Base-by-base conservation (phyloP, 2,113 vertebrate species). In the Harpagus bidentatus region DNA sequence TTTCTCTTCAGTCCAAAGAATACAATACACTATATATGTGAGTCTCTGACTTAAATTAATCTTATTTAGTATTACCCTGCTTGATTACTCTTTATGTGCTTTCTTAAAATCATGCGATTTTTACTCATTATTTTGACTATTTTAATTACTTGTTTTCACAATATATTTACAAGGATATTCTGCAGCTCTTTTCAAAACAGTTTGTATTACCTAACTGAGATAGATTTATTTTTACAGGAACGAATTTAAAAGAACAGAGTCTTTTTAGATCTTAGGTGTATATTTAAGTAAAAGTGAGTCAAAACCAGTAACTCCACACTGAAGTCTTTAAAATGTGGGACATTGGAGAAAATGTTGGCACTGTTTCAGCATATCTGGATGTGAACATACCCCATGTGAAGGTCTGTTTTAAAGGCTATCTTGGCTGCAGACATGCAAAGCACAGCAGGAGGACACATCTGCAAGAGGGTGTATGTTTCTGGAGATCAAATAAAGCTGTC, bases 11-110 rank as follows among this genome's bases (percentile, higher is more conserved):
- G 95, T 71, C 92, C 95, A 97, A 91, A 95, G 96, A 97, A 94
- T 80, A 93, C 70, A 97, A 93, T 82, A 72, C 58, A 65, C 55
- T 62, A 10, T 93, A 59, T 73, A 95, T 9, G 16, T 65, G 85
- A 93, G 72, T 82, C 80, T 96, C 86, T 94, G 87, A 94, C 83
- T 95, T 94, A 97, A 97, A 97, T 98, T 95, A 97, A 97, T 98
- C 91, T 88, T 85, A 72, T 86, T 98, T 94, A 62, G 42, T 88
- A 97, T 97, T 95, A 80, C 87, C 90, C 93, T 93, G 86, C 85
- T 95, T 95, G 93, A 97, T 96, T 97, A 93, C 40, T 90, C 92
- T 93, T 96, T 74, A 85, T 95, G 74, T 93, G 65, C 40, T 93
- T 93, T 96, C 77, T 90, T 96, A 81, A 94, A 93, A 22, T 65